Evolutionary conservation across 2,888 invertebrate genomes (phyloP), one percentile per base, ranked within the genome.

Genomic region (Luffia ferchaultella): DNA sequence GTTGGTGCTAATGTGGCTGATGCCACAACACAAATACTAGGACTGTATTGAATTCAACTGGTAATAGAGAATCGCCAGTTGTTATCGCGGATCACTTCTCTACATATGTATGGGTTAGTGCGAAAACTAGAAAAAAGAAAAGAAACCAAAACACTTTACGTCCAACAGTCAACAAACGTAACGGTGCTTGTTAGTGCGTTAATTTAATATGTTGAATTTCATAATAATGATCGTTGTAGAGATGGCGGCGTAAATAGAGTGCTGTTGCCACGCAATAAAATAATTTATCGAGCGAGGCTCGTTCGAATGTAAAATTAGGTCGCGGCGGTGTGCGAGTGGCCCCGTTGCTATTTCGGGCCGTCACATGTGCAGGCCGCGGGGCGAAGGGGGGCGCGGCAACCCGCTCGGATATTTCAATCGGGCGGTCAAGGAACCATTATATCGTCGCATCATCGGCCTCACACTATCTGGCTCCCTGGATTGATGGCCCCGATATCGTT

Each of bases 401-500:
- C 55, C 60, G 53, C 59, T 59, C 65, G 63, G 68, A 75, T 72
- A 69, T 73, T 74, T 73, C 73, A 73, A 74, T 75, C 69, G 42
- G 17, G 61, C 71, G 70, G 73, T 70, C 73, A 74, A 74, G 71
- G 70, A 71, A 73, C 70, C 73, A 67, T 73, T 73, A 74, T 53
- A 54, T 68, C 66, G 68, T 57, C 65, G 62, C 62, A 62, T 64
- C 61, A 61, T 64, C 61, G 62, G 57, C 65, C 66, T 67, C 68
- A 73, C 75, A 73, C 75, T 77, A 74, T 76, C 73, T 74, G 70
- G 62, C 62, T 64, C 59, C 56, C 63, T 69, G 73, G 76, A 76
- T 78, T 74, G 75, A 76, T 77, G 70, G 12, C 62, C 62, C 69
- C 68, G 70, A 76, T 76, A 75, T 72, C 67, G 65, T 68, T n/a